Evolutionary conservation across 92 coral and sea anemone species (phyloP), one percentile per base, ranked within the genome.

Genomic region (Plumapathes pennacea): DNA sequence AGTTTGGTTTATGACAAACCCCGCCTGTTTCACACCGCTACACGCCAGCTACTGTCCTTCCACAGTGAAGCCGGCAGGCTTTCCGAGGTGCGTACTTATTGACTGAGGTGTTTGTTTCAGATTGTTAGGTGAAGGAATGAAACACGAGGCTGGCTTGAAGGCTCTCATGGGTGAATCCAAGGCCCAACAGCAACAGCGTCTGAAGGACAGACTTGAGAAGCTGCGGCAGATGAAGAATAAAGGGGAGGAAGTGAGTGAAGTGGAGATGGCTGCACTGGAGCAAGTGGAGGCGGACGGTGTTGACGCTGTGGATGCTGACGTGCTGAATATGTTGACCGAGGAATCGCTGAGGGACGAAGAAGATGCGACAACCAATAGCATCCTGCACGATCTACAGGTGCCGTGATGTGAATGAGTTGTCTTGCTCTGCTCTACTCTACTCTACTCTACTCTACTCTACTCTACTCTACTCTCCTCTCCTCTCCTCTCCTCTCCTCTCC

Each of bases 111-210:
- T n/a, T n/a, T n/a, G n/a, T n/a, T n/a, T 4, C 26, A 87, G 96
- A 69, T 62, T 91, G 38, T 83, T 91, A 34, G 97, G 97, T 23
- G 97, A 91, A 47, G 96, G 97, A 21, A 64, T 83, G 62, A 82
- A 91, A 42, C 90, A 87, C 57, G 97, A 84, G n/a, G 86, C 96
- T 2, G 82, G 84, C 7, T 68, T 91, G 50, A 82, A 88, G 20
- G 89, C 86, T 19, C 55, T 91, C 33, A 75, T 91, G 85, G 96
- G 96, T 4, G 96, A 91, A 39, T 82, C 91, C 34, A 91, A 83
- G 60, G 85, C 95, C 9, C 69, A 70, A 34, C 97, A 91, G 57
- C 88, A 91, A 51, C 80, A 91, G 26, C 72, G 76, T 31, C 45
- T 91, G 5, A 84, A 78, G 37, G 89, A 82, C 31, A 69, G 97